Percentiles rank a stretch among this genome's conserved stretches.
Conservation (phyloP, 2,113 vertebrate species). For the Falco punctatus region DNA sequence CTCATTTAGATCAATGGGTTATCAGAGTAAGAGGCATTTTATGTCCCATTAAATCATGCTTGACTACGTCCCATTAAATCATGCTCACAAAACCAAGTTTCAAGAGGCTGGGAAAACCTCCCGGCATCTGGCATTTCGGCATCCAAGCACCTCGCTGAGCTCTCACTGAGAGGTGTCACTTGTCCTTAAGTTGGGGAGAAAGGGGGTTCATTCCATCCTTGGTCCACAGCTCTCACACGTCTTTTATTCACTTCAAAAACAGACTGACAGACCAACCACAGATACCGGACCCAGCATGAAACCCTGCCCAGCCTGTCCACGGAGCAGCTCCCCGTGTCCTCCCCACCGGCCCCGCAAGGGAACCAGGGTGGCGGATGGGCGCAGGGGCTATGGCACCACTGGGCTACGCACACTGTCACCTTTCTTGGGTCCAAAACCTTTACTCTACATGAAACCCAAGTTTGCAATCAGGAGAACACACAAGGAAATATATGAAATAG, state of each 20-base stretch:
- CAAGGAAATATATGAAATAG: neutral
- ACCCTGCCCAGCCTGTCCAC: accelerated
- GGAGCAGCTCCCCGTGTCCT: accelerated
- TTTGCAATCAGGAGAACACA: neutral
- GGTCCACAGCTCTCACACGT: neutral
- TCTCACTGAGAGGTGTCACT: neutral
- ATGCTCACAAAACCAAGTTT: neutral
- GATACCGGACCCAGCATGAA: neutral
- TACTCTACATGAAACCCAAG: neutral
- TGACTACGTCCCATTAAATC: constrained; percentile 12
- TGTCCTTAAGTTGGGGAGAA: neutral
- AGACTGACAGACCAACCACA: neutral
- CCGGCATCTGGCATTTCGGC: neutral
- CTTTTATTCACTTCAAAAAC: neutral
- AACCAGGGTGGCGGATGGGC: accelerated
- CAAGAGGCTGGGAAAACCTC: neutral
- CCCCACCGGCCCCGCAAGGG: accelerated
- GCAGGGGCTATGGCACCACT: neutral
- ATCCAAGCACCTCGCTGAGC: neutral
- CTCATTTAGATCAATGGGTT: constrained; percentile 15
- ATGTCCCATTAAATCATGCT: constrained; percentile 35
- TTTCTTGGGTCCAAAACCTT: neutral
- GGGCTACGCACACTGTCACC: neutral
- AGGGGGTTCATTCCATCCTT: neutral
- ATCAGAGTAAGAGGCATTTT: constrained; percentile 17